phyloP scores from a whole-genome alignment of 23 tunicate genomes.

The Diplosoma virens region DNA sequence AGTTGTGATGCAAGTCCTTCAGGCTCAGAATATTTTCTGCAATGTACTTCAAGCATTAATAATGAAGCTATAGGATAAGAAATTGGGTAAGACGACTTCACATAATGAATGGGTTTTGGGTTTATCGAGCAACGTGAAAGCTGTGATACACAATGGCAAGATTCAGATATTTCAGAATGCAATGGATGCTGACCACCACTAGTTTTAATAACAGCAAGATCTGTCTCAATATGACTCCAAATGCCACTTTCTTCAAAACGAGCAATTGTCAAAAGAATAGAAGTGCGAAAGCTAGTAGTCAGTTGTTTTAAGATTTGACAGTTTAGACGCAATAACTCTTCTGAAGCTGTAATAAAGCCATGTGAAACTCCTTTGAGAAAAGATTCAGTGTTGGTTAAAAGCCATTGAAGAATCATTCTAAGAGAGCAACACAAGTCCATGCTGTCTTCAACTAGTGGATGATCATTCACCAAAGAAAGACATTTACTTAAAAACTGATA shows the following conservation, averaged over 20 bases:
- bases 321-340: constrained; percentile 38
- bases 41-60: constrained; percentile 59
- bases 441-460: constrained; percentile 63
- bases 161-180: constrained; percentile 52
- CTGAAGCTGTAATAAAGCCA: constrained; percentile 29
- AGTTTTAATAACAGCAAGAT: constrained; percentile 75
- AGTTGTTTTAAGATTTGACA: constrained; percentile 47
- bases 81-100: constrained; percentile 9
- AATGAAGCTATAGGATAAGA: constrained; percentile 34
- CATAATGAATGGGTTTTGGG: constrained; percentile 19
- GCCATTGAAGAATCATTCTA: constrained; percentile 71
- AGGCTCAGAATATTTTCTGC: constrained; percentile 40
- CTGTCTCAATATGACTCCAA: constrained; percentile 94
- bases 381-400: constrained; percentile 76
- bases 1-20: constrained; percentile 68
- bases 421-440: constrained; percentile 68
- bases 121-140: constrained; percentile 53
- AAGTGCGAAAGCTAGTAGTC: constrained; percentile 59
- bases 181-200: constrained; percentile 55
- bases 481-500: constrained; percentile 34
- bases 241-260: constrained; percentile 88
- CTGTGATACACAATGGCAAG: constrained; percentile 78
- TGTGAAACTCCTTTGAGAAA: constrained; percentile 57
- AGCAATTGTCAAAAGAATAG: constrained; percentile 70
- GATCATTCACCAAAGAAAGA: constrained; percentile 27